These are phyloP conservation scores for Nanorana parkeri DNA, from an alignment of 2,113 vertebrate genomes.

Conservation along the genomic window DNA sequence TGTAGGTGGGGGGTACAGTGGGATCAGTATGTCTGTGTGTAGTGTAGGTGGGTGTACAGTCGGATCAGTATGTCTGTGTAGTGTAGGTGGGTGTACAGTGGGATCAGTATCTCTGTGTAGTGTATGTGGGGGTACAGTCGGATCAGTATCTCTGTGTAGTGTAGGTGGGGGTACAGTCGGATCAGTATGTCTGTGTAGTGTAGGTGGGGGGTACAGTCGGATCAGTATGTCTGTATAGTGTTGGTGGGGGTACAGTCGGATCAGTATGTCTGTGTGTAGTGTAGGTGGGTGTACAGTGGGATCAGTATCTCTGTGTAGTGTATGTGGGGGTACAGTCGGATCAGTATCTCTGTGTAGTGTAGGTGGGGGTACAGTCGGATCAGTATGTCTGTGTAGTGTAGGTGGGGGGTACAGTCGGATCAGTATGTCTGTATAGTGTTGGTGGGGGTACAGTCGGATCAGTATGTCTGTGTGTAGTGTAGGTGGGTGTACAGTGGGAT, in stretches of 20 bases:
- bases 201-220: background rate
- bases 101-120: background rate
- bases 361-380: no score
- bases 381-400: no score
- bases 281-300: no score
- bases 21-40: background rate
- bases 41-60: background rate
- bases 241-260: no score
- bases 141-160: background rate
- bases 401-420: no score
- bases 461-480: background rate
- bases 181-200: background rate
- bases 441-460: no score
- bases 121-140: background rate
- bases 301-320: no score
- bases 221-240: background rate
- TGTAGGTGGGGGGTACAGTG: background rate
- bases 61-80: background rate
- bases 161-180: background rate
- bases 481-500: background rate
- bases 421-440: no score
- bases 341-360: no score
- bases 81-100: no score
- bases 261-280: background rate
- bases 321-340: no score